Conservation (phyloP, 2,113 vertebrate genomes). For the Bos indicus region DNA sequence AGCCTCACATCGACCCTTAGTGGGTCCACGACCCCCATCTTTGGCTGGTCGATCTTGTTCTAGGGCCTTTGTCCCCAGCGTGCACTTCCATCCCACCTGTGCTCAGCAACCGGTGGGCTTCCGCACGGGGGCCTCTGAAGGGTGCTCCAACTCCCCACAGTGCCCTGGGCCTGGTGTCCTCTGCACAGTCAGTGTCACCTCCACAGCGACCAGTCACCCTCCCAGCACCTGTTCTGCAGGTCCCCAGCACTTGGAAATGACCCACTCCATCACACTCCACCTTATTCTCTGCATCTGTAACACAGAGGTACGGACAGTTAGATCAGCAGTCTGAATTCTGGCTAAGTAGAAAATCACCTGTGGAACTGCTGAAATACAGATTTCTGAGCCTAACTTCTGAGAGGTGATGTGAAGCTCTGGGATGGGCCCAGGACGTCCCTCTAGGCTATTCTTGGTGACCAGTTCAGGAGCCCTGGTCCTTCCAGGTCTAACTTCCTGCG, state of each 20-base stretch:
- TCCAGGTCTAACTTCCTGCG: background rate
- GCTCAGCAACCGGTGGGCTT: background rate
- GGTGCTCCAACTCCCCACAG: fast-evolving
- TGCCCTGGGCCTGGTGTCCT: background rate
- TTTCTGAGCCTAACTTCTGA: background rate
- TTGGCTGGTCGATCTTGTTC: background rate
- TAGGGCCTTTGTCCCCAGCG: background rate
- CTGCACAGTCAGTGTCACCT: background rate
- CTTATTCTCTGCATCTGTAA: background rate
- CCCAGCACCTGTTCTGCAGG: background rate
- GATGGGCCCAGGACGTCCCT: fast-evolving
- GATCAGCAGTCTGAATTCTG: background rate
- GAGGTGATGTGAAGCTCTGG: background rate
- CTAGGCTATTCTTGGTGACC: too few species aligned
- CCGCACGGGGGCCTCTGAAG: background rate
- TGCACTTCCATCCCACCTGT: background rate
- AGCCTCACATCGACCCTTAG: background rate
- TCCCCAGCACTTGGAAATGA: background rate
- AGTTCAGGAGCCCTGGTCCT: background rate
- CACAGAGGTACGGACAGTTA: background rate
- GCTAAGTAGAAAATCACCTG: background rate
- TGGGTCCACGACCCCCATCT: background rate
- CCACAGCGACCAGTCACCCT: background rate
- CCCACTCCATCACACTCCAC: background rate
- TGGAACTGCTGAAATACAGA: background rate